These are phyloP conservation scores for Eutrigla gurnardus DNA, from an alignment of 2,797 vertebrate genomes.

Conservation along the genomic window DNA sequence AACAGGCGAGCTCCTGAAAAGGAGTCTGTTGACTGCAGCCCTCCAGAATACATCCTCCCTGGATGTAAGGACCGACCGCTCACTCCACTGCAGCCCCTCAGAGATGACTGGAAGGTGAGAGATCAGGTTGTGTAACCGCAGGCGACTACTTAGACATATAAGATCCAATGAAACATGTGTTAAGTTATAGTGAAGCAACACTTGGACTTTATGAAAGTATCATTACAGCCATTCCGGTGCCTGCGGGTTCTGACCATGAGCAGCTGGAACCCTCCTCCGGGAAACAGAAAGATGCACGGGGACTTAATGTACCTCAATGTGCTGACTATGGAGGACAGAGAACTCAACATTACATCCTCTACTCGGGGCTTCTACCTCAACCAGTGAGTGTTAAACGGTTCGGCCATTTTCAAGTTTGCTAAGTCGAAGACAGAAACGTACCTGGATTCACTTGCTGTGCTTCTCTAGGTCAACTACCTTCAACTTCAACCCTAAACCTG, in stretches of 20 bases:
- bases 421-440: not conserved
- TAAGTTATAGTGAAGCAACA: conserved; percentile 1
- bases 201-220: not conserved
- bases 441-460: not conserved
- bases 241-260: conserved; percentile 92
- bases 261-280: conserved; percentile 96
- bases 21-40: conserved; percentile 87
- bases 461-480: conserved; percentile 91
- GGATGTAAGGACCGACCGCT: conserved; percentile 90
- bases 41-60: conserved; percentile 92
- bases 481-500: conserved; percentile 95
- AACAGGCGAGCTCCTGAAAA: conserved; percentile 86
- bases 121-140: not conserved
- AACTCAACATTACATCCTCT: conserved; percentile 92
- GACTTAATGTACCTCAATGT: conserved; percentile 94
- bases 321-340: conserved; percentile 91
- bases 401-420: not conserved
- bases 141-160: not conserved
- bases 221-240: conserved; percentile 89
- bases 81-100: conserved; percentile 89
- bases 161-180: not conserved
- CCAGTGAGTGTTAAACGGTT: conserved; percentile 85
- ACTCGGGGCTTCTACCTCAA: conserved; percentile 94
- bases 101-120: conserved; percentile 90
- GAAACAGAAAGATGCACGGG: conserved; percentile 96